phyloP scores from a whole-genome alignment of 2,797 vertebrate species.

The Tokudaia muenninki region DNA sequence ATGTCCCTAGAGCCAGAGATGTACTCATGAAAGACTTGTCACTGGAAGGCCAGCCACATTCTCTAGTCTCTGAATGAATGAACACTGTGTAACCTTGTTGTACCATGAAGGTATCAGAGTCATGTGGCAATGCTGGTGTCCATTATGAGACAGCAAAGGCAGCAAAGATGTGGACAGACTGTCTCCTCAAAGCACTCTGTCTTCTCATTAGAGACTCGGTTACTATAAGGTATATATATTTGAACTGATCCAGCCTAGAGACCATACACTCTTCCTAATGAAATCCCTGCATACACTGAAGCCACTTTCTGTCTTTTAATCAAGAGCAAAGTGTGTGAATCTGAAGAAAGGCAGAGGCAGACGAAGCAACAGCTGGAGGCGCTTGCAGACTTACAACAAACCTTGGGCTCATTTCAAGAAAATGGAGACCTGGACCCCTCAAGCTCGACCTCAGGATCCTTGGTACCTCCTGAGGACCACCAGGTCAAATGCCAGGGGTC shows the following conservation, averaged over 20 bases:
- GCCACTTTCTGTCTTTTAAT: constrained; percentile 46
- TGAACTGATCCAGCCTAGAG: not conserved
- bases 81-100: not conserved
- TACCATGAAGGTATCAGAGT: not conserved
- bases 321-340: constrained; percentile 82
- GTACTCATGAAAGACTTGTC: not conserved
- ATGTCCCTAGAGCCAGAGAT: not conserved
- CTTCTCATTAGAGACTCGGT: not conserved
- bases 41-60: not conserved
- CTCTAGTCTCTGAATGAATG: not conserved
- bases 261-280: not conserved
- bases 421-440: not conserved
- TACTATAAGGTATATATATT: not conserved
- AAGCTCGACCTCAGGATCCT: constrained; percentile 52
- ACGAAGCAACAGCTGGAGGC: constrained; percentile 83
- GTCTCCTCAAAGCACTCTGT: not conserved
- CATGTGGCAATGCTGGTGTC: not conserved
- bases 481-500: not conserved
- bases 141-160: not conserved
- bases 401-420: constrained; percentile 63
- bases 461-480: not conserved
- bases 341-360: constrained; percentile 79
- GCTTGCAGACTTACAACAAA: constrained; percentile 83
- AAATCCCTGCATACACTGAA: constrained; percentile 14
- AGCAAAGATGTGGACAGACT: not conserved